Evolutionary conservation across 2,888 invertebrate species (phyloP).

Genomic region (Clusia tigrina): DNA sequence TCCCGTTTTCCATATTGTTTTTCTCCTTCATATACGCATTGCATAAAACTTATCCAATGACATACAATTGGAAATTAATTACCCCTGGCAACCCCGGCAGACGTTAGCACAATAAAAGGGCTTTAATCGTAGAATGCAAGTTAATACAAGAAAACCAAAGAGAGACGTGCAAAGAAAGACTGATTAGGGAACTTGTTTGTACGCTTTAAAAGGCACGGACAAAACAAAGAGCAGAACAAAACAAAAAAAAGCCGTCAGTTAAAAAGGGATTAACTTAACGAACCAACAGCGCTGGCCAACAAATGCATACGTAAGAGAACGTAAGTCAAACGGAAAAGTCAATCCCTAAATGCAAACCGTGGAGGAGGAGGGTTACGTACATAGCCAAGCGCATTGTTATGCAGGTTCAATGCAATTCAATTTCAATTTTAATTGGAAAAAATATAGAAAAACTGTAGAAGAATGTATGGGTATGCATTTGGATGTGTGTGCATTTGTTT

Average conservation of each 20-base stretch:
- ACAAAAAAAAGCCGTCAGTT: not conserved
- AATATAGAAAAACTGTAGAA: not conserved
- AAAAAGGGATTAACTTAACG: conserved; percentile 17
- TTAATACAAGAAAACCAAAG: conserved; percentile 5
- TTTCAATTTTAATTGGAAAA: conserved; percentile 12
- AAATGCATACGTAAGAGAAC: not conserved
- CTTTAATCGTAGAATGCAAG: conserved; percentile 12
- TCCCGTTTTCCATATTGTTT: too few species aligned
- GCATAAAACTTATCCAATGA: too few species aligned
- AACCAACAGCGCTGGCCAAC: conserved; percentile 9
- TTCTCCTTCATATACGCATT: too few species aligned
- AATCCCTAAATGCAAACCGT: not conserved
- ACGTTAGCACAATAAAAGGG: conserved; percentile 16
- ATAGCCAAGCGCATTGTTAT: conserved; percentile 18
- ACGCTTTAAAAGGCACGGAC: conserved; percentile 6
- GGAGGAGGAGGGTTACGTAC: not conserved
- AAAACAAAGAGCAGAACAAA: not conserved
- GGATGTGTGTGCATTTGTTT: too few species aligned
- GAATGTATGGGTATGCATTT: too few species aligned
- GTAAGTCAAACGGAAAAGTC: conserved; percentile 8
- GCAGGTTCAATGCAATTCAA: conserved; percentile 27
- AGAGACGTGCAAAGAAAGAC: conserved; percentile 18
- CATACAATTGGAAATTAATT: too few species aligned
- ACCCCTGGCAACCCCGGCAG: too few species aligned
- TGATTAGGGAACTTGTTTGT: not conserved